These are phyloP conservation scores for Ranitomeya variabilis DNA, from an alignment of 2,113 vertebrate species.

Conservation along the genomic window DNA sequence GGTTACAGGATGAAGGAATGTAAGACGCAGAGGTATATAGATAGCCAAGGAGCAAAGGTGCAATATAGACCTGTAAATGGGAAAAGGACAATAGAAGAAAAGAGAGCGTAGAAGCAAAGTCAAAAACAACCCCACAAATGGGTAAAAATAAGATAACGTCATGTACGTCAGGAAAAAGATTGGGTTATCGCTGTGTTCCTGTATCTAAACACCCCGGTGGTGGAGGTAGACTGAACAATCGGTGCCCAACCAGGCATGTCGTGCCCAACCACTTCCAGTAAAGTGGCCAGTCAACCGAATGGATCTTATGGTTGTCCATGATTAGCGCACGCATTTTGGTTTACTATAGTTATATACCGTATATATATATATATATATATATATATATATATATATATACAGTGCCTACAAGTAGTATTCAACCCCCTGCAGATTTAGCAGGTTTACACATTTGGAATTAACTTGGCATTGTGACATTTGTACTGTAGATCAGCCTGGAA, in stretches of 20 bases:
- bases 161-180: not conserved
- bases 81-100: not conserved
- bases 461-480: too few species aligned
- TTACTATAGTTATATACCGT: too few species aligned
- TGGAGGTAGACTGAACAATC: not conserved
- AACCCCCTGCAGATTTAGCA: too few species aligned
- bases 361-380: too few species aligned
- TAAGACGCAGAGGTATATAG: not conserved
- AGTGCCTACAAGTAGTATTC: too few species aligned
- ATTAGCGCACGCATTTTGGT: too few species aligned
- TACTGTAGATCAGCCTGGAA: too few species aligned
- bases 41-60: not conserved
- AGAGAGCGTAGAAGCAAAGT: not conserved
- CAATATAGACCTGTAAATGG: not conserved
- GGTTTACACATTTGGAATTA: too few species aligned
- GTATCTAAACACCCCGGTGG: not conserved
- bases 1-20: slow-evolving; percentile 19
- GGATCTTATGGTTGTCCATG: too few species aligned
- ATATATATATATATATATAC: too few species aligned
- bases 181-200: not conserved
- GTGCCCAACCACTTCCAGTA: too few species aligned
- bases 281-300: too few species aligned
- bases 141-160: not conserved
- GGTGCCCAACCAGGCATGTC: not conserved
- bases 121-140: not conserved